phyloP scores from a whole-genome alignment of 2,113 vertebrate species.

The Myotis lucifugus region DNA sequence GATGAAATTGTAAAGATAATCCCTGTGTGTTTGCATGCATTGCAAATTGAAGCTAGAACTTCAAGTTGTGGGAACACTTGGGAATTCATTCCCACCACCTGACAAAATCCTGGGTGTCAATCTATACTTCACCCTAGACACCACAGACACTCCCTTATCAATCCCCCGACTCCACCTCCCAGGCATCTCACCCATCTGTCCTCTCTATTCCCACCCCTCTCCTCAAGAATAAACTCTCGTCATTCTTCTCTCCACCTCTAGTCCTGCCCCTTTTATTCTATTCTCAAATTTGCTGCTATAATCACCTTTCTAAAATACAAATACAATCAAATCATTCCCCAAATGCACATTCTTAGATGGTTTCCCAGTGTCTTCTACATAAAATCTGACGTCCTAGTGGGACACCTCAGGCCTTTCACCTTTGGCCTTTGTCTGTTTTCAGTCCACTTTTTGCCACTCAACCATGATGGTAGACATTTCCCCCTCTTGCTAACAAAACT shows the following conservation, averaged over 20 bases:
- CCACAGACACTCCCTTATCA: accelerated
- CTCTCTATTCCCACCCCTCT: neutral
- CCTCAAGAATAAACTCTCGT: neutral
- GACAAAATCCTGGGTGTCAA: neutral
- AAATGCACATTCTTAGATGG: neutral
- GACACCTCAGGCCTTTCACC: neutral
- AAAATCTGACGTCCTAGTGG: neutral
- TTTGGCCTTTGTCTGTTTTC: neutral
- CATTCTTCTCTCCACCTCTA: neutral
- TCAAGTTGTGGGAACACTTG: neutral
- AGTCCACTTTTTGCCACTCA: too few relatives aligned
- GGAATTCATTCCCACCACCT: neutral
- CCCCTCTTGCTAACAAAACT: neutral
- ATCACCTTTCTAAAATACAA: neutral
- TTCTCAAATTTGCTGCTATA: neutral
- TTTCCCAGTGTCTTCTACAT: neutral
- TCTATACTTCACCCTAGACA: neutral
- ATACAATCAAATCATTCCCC: neutral
- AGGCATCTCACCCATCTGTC: accelerated
- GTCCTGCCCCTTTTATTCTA: neutral
- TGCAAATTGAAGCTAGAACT: too few relatives aligned
- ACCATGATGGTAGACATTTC: accelerated
- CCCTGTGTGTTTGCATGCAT: neutral
- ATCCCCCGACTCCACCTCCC: accelerated
- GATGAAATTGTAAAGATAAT: neutral